Base-by-base conservation (phyloP, 2,113 vertebrate genomes). In the Speoplatyrhinus poulsoni region DNA sequence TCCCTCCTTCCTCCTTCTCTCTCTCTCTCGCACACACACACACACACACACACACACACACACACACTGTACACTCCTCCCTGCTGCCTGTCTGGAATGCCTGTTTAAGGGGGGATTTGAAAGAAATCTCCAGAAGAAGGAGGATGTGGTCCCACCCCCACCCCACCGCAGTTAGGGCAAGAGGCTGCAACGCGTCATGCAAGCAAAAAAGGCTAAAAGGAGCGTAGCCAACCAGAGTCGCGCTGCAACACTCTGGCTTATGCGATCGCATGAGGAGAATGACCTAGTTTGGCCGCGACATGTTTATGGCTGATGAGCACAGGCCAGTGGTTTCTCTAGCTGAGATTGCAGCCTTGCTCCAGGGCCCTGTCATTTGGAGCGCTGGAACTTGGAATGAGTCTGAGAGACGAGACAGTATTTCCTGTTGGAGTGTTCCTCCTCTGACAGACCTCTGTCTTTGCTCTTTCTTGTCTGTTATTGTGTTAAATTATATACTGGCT, bases 241-340 rank as follows among this genome's bases (percentile, higher is more conserved):
- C 53, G 54, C 53, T 67, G 56, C 70, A 81, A 67, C 72, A 69
- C 81, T 83, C 62, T 59, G 69, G 77, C 81, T 83, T 80, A 88
- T 90, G 82, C 85, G 72, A 26, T 2, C 1, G 26, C 26, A 26
- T 26, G 26, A 72, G 56, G 10, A 50, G 72, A 65, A 58, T 90
- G 92, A 91, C 90, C 92, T 83, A 93, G 82, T 92, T 93, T 77
- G 46, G 61, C 81, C 58, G 54, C 81, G 84, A 90, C 83, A 86
- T 88, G 88, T 90, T 92, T 91, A 88, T 82, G 78, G 84, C 74
- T 69, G 86, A 88, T 86, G 86, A 87, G 81, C 87, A 85, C 83
- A 90, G 89, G 77, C 82, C 84, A 80, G 83, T 79, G 85, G 85
- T 89, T 91, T 88, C 57, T 79, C 77, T 67, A 60, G 83, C 70